These are phyloP conservation scores for Kuschelorhynchus macadamiae DNA, from an alignment of 2,888 invertebrate species.

Conservation along the genomic window DNA sequence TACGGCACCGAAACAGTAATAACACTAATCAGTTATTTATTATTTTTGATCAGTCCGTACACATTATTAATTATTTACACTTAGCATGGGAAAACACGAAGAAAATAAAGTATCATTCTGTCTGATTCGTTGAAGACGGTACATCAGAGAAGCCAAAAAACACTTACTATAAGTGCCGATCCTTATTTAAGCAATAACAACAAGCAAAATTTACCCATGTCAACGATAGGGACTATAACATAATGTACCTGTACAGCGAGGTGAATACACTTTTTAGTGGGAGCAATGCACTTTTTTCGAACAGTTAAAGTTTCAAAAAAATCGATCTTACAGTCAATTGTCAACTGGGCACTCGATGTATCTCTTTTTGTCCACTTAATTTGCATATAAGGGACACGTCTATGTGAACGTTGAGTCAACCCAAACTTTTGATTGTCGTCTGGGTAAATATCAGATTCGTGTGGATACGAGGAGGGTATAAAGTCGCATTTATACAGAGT, in stretches of 20 bases:
- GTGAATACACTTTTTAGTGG: constrained; percentile 38
- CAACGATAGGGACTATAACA: constrained; percentile 35
- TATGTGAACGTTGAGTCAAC: constrained; percentile 1
- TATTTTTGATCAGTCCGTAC: too few relatives aligned
- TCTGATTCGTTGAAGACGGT: constrained; percentile 1
- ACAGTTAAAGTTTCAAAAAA: constrained; percentile 33
- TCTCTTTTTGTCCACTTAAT: constrained; percentile 23
- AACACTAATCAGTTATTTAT: too few relatives aligned
- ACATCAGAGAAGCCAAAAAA: background rate
- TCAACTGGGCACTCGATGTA: constrained; percentile 27
- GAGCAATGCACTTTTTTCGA: constrained; percentile 42
- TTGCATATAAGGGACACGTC: constrained; percentile 32
- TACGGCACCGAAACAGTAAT: too few relatives aligned
- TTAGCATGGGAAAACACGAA: too few relatives aligned
- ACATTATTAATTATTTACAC: too few relatives aligned
- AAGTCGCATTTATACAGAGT: too few relatives aligned
- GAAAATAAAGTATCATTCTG: too few relatives aligned
- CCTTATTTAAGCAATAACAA: constrained; percentile 34
- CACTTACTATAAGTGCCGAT: constrained; percentile 18
- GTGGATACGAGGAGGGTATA: too few relatives aligned
- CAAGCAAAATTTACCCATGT: constrained; percentile 23
- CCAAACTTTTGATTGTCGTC: constrained; percentile 22
- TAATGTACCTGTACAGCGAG: constrained; percentile 23
- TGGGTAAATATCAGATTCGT: too few relatives aligned
- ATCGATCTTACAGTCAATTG: constrained; percentile 48